Evolutionary conservation across 2,797 vertebrate genomes (phyloP), one percentile per base, ranked within the genome.

Genomic region (Momotus momota): DNA sequence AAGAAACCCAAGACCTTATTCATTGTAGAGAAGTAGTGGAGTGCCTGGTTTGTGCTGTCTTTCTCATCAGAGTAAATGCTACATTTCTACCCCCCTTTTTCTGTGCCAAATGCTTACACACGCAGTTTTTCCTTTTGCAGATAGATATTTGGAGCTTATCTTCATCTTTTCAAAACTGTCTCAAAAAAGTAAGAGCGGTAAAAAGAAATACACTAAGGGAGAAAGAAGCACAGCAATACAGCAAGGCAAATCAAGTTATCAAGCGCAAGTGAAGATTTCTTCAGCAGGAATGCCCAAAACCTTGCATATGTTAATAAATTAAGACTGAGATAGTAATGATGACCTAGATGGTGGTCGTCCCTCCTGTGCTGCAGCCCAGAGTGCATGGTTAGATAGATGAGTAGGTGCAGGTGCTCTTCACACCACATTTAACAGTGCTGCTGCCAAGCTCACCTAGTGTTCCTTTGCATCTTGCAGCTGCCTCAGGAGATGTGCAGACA

Each of bases 401-500:
- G 3, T 1, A 1, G 31, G 23, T 33, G 69, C 1, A 1, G 27
- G 21, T n/a, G 74, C 49, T 74, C 7, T 75, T 90, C 6, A 2
- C 46, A 57, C 26, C 33, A 3, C 3, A 1, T 12, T 60, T 83
- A 60, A 48, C 41, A 25, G 41, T 0, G 0, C 43, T 67, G 72
- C 51, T 67, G 66, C 41, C 49, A 67, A 10, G 73, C 38, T 94
- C 72, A 94, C 4, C 18, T 3, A 14, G 2, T 17, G 43, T 54
- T 52, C 70, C 79, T 4, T 2, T 23, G 4, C 46, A 87, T 93
- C 82, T 88, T 65, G 23, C 95, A 99, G 99, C 99, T 80, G 99
- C 99, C 92, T 99, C 99, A 8, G 99, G 99, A 74, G 99, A 99
- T 9, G 99, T 99, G 75, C 99, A 99, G 96, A 99, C 99, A 16